These are phyloP conservation scores for Cyphomyrus discorhynchus DNA, from an alignment of 2,113 vertebrate species.

Conservation along the genomic window DNA sequence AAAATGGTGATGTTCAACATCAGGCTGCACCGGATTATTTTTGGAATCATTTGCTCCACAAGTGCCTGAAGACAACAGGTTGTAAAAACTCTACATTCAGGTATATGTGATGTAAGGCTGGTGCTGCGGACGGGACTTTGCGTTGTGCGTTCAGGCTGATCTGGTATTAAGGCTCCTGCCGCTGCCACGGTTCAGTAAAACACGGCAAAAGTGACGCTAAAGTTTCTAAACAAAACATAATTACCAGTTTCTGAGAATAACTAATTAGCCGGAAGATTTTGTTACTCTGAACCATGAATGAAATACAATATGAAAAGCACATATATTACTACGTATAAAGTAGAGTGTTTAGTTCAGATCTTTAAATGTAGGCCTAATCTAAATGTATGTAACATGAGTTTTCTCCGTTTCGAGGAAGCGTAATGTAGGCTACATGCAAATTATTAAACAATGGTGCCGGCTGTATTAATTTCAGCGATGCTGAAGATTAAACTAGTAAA, in stretches of 20 bases:
- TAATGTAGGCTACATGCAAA: neutral
- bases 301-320: neutral
- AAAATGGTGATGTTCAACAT: constrained; percentile 25
- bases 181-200: too few species aligned
- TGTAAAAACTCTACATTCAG: constrained; percentile 9
- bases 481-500: neutral
- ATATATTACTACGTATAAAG: neutral
- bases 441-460: neutral
- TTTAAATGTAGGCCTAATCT: neutral
- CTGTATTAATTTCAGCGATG: neutral
- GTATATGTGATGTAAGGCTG: neutral
- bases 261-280: neutral
- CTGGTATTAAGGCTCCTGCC: neutral
- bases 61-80: constrained; percentile 15
- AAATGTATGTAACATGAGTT: neutral
- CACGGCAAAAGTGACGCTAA: neutral
- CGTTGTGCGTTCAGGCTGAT: neutral
- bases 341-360: neutral
- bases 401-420: neutral
- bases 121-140: neutral
- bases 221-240: neutral
- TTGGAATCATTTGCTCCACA: neutral
- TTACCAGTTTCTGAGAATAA: neutral
- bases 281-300: neutral
- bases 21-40: constrained; percentile 19